Evolutionary conservation across 1,140 invertebrate genomes (phyloP), one percentile per base, ranked within the genome.

Genomic region (Amphibalanus amphitrite): DNA sequence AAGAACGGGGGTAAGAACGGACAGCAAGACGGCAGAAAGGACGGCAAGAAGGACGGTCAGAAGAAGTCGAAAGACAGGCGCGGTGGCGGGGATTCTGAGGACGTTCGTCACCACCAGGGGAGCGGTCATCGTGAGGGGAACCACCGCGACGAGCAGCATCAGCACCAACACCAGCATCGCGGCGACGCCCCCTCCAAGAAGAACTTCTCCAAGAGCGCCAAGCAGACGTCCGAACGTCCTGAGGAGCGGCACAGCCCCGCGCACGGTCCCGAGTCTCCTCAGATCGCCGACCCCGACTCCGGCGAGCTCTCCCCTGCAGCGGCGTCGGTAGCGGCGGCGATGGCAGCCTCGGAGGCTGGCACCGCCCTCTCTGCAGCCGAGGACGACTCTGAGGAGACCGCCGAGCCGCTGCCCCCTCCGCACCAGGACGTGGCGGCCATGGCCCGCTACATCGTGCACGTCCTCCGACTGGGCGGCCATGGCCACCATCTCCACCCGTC

Each of bases 401-500:
- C 47, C 23, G 72, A 72, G 73, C 73, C 73, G n/a, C 25, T 28
- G 0, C 73, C 73, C n/a, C 73, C 73, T 23, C 73, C 73, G 1
- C 70, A 74, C 68, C 29, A 71, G 23, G 29, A 74, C 33, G 70
- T 72, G 40, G 71, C 71, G 33, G 73, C 59, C 23, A 83, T 84
- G 81, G 83, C 82, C 10, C 76, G 84, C 75, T 85, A 81, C 71
- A 80, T 85, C 74, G 83, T 84, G 8, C 82, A 83, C 76, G 72
- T 77, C 78, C n/a, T 29, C 75, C 86, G 88, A 87, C 76, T 92
- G 89, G 89, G 83, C 85, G 0, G 84, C 89, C 0, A 79, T 91
- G 28, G 86, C 89, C 17, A 90, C 88, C 0, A 86, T 90, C 74
- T 91, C 89, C 28, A 84, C 83, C 0, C 78, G 85, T 72, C 76